phyloP scores from a whole-genome alignment of 2,797 vertebrate genomes.

The Cyprinella venusta region DNA sequence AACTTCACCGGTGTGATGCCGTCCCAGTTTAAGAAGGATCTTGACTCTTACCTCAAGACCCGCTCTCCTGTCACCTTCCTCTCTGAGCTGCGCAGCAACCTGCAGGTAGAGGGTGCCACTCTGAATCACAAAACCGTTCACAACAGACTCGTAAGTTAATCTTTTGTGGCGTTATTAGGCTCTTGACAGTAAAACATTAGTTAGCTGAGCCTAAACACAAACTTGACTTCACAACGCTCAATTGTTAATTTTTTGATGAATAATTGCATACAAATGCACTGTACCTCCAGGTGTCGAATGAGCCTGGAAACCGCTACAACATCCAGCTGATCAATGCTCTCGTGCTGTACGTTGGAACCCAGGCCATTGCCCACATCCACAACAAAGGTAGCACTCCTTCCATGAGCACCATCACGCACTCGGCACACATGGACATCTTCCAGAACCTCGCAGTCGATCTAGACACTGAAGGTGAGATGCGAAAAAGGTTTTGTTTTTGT shows the following conservation, averaged over 20 bases:
- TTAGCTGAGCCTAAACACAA: background rate
- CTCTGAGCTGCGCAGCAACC: conserved; percentile 96
- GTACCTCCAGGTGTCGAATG: conserved; percentile 85
- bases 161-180: background rate
- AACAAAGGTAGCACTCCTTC: conserved; percentile 99
- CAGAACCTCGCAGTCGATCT: conserved; percentile 98
- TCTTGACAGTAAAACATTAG: background rate
- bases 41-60: conserved; percentile 99
- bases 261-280: background rate
- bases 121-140: conserved; percentile 42
- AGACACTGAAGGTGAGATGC: conserved; percentile 92
- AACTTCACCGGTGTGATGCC: conserved; percentile 99
- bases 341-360: conserved; percentile 97
- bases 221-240: background rate
- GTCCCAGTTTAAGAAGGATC: conserved; percentile 98
- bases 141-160: background rate
- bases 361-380: conserved; percentile 98
- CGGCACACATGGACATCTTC: conserved; percentile 99
- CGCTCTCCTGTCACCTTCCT: conserved; percentile 97
- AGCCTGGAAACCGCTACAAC: conserved; percentile 98
- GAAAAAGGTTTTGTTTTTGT: background rate
- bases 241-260: background rate
- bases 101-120: conserved; percentile 82
- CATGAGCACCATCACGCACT: conserved; percentile 99
- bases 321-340: conserved; percentile 98